phyloP scores from a whole-genome alignment of 2,113 vertebrate species.

The Erpornis zantholeuca region DNA sequence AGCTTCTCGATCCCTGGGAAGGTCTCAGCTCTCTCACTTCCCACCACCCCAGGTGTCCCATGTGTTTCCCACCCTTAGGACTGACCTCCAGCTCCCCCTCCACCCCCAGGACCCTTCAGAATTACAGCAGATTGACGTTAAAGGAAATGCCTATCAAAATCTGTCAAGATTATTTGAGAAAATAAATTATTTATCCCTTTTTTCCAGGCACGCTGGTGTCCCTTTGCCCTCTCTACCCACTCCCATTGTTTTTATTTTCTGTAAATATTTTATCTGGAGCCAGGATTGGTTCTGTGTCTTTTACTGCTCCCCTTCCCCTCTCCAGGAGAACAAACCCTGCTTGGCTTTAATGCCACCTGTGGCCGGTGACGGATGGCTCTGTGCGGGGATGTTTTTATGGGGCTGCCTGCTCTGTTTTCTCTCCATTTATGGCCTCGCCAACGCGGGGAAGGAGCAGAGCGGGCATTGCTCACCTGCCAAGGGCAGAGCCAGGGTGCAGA shows the following conservation, averaged over 20 bases:
- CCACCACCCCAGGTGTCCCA: not conserved
- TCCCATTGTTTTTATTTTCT: not conserved
- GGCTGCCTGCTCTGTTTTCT: slow-evolving; percentile 35
- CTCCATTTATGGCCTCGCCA: not conserved
- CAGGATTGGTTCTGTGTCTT: not conserved
- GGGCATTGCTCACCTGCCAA: not conserved
- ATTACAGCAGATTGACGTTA: not conserved
- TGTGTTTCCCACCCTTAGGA: accelerated
- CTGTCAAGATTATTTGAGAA: not conserved
- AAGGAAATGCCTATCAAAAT: not conserved
- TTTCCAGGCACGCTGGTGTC: not conserved
- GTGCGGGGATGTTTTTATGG: slow-evolving; percentile 1
- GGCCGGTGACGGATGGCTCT: slow-evolving; percentile 6
- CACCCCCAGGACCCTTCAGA: not conserved
- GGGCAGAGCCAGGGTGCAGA: not conserved
- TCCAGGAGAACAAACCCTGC: slow-evolving; percentile 5
- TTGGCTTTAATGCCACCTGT: slow-evolving; percentile 26
- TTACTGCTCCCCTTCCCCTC: slow-evolving; percentile 9
- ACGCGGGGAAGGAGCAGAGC: not conserved
- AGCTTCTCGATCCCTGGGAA: not conserved
- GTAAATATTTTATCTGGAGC: slow-evolving; percentile 2
- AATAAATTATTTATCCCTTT: not conserved
- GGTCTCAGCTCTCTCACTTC: not conserved
- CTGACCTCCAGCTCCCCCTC: not conserved
- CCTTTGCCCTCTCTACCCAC: not conserved